Evolutionary conservation across 2,888 invertebrate genomes (phyloP).

Genomic region (Limenitis arthemis): DNA sequence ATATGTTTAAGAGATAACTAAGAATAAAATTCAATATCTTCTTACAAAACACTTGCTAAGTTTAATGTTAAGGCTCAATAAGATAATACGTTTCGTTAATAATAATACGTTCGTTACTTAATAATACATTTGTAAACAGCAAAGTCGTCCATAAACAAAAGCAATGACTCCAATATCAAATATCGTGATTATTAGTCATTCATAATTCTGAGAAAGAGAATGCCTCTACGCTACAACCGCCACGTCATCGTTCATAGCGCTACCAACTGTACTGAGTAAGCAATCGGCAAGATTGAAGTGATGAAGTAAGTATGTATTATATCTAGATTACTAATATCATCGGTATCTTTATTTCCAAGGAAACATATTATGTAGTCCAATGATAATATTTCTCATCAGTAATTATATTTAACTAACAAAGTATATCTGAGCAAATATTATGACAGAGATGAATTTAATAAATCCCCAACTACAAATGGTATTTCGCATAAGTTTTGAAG

Average conservation of each 20-base stretch:
- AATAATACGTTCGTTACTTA: too few species aligned
- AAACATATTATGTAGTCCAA: too few species aligned
- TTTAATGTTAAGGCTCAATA: too few species aligned
- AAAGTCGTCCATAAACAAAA: slow-evolving; percentile 9
- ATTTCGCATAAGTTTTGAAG: too few species aligned
- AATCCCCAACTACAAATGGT: too few species aligned
- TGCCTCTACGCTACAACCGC: slow-evolving; percentile 27
- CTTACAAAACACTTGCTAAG: too few species aligned
- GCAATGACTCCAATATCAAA: slow-evolving; percentile 12
- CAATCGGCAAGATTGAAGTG: slow-evolving; percentile 6
- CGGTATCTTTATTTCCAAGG: neutral
- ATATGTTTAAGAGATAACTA: slow-evolving; percentile 26
- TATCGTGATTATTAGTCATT: slow-evolving; percentile 38
- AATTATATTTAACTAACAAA: too few species aligned
- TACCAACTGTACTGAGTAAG: neutral
- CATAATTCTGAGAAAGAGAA: slow-evolving; percentile 36
- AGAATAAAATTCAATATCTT: too few species aligned
- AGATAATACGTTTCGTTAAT: too few species aligned
- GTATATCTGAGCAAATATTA: too few species aligned
- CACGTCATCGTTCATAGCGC: slow-evolving; percentile 14
- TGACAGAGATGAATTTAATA: too few species aligned
- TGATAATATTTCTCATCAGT: too few species aligned
- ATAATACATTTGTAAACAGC: neutral
- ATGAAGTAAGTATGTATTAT: neutral
- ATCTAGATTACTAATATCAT: neutral